Percentiles rank a stretch among this genome's conserved stretches.
phyloP scores from a whole-genome alignment of 1,140 invertebrate genomes.

The Battus philenor region DNA sequence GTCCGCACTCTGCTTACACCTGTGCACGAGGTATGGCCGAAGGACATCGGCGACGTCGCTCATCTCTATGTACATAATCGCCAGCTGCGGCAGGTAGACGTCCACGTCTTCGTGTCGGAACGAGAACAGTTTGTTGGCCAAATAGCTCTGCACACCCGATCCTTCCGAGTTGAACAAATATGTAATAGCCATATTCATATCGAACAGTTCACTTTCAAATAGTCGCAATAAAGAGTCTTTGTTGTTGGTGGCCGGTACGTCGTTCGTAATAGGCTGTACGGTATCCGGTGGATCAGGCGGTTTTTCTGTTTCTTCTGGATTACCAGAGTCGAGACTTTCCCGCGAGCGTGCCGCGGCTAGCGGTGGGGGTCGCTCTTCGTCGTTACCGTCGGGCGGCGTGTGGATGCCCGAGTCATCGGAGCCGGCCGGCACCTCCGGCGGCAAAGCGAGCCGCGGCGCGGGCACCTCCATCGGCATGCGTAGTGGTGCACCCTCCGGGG shows the following conservation, averaged over 20 bases:
- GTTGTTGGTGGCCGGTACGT: conserved; percentile 35
- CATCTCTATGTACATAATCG: conserved; percentile 99
- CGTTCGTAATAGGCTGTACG: conserved; percentile 29
- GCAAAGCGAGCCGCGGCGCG: conserved; percentile 87
- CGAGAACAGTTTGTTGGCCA: conserved; percentile 97
- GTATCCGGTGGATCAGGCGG: conserved; percentile 68
- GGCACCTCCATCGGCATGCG: conserved; percentile 84
- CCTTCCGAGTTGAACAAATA: conserved; percentile 99
- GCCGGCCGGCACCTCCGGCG: conserved; percentile 85
- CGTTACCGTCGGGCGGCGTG: conserved; percentile 74
- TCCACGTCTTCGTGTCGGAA: conserved; percentile 95
- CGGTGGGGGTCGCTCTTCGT: conserved; percentile 51
- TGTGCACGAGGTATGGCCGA: conserved; percentile 96
- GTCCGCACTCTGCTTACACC: conserved; percentile 94
- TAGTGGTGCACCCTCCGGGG: conserved; percentile 82
- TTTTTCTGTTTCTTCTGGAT: conserved; percentile 76
- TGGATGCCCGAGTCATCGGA: conserved; percentile 92
- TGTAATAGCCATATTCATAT: conserved; percentile 98
- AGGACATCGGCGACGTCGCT: conserved; percentile 95
- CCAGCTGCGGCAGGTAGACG: conserved; percentile 97
- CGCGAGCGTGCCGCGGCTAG: conserved; percentile 74
- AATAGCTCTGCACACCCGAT: conserved; percentile 95
- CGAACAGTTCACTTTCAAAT: conserved; percentile 97
- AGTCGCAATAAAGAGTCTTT: conserved; percentile 85
- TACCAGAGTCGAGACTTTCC: conserved; percentile 83